These are phyloP conservation scores for Ennomos quercinarius DNA, from an alignment of 2,888 invertebrate species.

Conservation along the genomic window DNA sequence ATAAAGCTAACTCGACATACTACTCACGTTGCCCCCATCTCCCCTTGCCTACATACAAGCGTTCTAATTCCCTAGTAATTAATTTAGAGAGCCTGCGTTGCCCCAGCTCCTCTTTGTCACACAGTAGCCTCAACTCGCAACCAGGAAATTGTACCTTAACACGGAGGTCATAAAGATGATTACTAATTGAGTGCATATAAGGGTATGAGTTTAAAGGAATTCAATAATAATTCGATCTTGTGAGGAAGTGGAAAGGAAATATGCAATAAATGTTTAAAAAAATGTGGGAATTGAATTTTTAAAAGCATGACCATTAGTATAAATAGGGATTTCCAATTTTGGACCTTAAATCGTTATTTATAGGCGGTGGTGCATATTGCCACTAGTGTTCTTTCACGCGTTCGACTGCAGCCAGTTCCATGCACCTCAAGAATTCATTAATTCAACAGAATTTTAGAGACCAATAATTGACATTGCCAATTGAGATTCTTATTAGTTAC, in stretches of 20 bases:
- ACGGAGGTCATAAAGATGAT: conserved; percentile 16
- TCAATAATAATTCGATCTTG: conserved; percentile 38
- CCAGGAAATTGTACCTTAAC: conserved; percentile 29
- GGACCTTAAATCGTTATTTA: too few relatives aligned
- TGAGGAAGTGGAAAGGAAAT: background rate
- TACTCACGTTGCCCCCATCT: conserved; percentile 1
- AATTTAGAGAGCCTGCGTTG: conserved; percentile 41
- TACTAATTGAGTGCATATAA: conserved; percentile 7
- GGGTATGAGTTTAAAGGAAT: conserved; percentile 23
- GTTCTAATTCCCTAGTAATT: conserved; percentile 44
- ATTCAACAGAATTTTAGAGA: too few relatives aligned
- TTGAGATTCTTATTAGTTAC: too few relatives aligned
- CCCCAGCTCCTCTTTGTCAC: conserved; percentile 29
- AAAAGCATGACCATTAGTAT: too few relatives aligned
- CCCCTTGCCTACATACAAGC: conserved; percentile 25
- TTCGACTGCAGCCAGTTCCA: too few relatives aligned
- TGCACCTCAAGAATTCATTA: too few relatives aligned
- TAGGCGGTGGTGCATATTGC: too few relatives aligned
- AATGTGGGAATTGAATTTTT: too few relatives aligned
- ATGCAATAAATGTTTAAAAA: too few relatives aligned
- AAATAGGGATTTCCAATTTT: too few relatives aligned
- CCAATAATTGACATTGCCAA: too few relatives aligned
- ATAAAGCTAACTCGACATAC: conserved; percentile 10
- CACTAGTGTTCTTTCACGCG: too few relatives aligned
- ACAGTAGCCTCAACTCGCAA: conserved; percentile 18